Evolutionary conservation across 1,140 invertebrate species (phyloP), one percentile per base, ranked within the genome.

Genomic region (Sycophaga agraensis): DNA sequence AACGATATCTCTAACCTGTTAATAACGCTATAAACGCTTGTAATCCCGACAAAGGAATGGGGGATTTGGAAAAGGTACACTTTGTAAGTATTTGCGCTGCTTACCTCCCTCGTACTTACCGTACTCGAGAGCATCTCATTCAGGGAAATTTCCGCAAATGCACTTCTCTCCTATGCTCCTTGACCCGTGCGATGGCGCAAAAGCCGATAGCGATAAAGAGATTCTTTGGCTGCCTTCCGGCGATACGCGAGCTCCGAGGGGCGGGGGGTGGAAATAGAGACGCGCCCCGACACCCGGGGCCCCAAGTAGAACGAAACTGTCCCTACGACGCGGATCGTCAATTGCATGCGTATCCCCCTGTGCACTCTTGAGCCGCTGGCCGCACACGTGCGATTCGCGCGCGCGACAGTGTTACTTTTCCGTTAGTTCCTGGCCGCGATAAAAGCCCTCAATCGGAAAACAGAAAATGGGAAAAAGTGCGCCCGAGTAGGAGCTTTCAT

Each of bases 401-500:
- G 37, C 31, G 43, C 37, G 37, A 40, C 22, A 42, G 40, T 57
- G 51, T 56, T 58, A 58, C 54, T 58, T 57, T 63, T 57, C 39
- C 40, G 35, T 45, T 58, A 53, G 37, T 53, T 43, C 42, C 39
- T 17, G 28, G n/a, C 24, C 40, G 37, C 34, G 54, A 57, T 63
- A 63, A 63, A 63, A 63, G 54, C 48, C n/a, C 22, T 51, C 61
- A 58, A 63, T 63, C 54, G 61, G 26, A 58, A 63, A 57, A 57
- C 14, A 39, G 39, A 45, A 63, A 63, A 63, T 57, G 59, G 34
- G 16, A 51, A 49, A 61, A 57, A 57, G 45, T 50, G 45, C 22
- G 26, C 40, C 53, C 17, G 16, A 21, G 28, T 14, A 39, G 19
- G 16, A n/a, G 54, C 46, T 51, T 63, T 57, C 51, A 57, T 57